Evolutionary conservation across 2,797 vertebrate genomes (phyloP), one percentile per base, ranked within the genome.

Genomic region (Octomys mimax): DNA sequence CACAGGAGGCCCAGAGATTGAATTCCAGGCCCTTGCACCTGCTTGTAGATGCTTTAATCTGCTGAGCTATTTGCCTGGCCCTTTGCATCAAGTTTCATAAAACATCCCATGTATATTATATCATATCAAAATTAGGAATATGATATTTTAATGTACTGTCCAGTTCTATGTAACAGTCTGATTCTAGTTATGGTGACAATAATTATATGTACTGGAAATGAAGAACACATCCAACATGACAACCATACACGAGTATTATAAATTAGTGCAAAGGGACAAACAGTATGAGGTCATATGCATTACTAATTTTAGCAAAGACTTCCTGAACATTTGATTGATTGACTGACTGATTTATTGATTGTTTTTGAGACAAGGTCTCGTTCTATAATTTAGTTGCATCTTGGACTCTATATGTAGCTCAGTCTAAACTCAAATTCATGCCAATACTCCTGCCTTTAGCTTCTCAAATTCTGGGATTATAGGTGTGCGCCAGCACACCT

Each of bases 221-320:
- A 99, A 99, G 21, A 99, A 99, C 71, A 99, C 99, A 6, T 99
- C 99, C 98, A 98, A 99, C 99, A 4, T 99, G 99, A 98, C 99
- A 99, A 99, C 90, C 99, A 99, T 99, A 99, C 99, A 99, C 99
- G 99, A 99, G 99, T 99, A 99, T 99, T 96, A 99, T 99, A 95
- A 99, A 98, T 98, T 99, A 99, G 98, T 99, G 99, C 97, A 99
- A 99, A 89, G 99, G 98, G 82, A 99, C 99, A 95, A 99, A 99
- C 98, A 99, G 98, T 21, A 99, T 99, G 89, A 99, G 98, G 19
- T 99, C 99, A 71, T 99, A 99, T 94, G 99, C 99, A 12, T 99
- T 99, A 97, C 99, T 99, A 95, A 99, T 6, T 99, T 99, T 98
- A 26, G 22, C 13, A 46, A 46, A 75, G 24, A 26, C 24, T 14